A percentile compares a stretch with the other conserved stretches of the same genome.
phyloP scores from a whole-genome alignment of 37 sponge, comb jelly and placozoan genomes.

The Petrosia ficiformis region DNA sequence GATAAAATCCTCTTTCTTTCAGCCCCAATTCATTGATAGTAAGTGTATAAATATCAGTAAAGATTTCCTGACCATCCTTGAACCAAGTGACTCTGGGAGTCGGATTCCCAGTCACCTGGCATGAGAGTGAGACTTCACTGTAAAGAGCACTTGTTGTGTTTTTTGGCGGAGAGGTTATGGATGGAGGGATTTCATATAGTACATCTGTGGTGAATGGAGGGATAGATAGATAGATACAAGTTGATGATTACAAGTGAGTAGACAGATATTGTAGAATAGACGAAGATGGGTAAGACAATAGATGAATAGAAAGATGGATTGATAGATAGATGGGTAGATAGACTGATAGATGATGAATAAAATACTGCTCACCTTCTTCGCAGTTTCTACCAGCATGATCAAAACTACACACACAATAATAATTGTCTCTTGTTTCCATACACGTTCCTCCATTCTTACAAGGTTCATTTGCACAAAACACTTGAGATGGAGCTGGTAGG shows the following conservation, averaged over 20 bases:
- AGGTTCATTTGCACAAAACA: neutral
- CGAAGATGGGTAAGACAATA: no score
- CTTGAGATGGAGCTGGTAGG: neutral
- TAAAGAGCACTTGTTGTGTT: neutral
- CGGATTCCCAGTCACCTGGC: neutral
- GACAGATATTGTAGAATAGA: no score
- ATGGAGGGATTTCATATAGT: neutral
- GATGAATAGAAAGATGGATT: no score
- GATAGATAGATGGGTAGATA: no score
- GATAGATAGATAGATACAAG: neutral
- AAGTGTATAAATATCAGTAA: neutral
- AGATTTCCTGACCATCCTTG: neutral
- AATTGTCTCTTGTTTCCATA: neutral
- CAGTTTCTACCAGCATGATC: neutral
- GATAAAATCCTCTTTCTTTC: neutral
- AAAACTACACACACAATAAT: neutral
- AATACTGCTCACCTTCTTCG: constrained; percentile 1
- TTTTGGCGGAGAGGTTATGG: neutral
- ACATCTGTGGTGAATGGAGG: neutral
- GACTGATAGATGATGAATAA: no score
- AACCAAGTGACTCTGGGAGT: neutral
- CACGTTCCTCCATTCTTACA: constrained; percentile 2
- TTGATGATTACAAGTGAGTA: no score
- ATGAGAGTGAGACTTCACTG: neutral
- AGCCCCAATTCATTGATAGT: neutral